These are phyloP conservation scores for Cassiopea andromeda DNA, from an alignment of 30 jellyfish, hydroid and myxozoan species.

Conservation along the genomic window DNA sequence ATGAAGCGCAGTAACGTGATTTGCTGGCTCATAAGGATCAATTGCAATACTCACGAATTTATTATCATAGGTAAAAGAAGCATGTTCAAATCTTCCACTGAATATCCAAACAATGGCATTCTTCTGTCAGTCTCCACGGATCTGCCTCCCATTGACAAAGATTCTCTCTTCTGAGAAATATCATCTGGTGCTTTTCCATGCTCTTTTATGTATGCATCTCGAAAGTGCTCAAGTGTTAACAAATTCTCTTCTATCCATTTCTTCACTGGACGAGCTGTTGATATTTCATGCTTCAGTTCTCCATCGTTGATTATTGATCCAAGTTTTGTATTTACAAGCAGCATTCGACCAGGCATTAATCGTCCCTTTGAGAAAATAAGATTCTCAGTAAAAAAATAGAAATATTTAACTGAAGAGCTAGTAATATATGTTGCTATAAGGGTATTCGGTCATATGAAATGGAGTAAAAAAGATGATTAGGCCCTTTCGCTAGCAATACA, in stretches of 20 bases:
- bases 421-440: too few relatives aligned
- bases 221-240: constrained; percentile 50
- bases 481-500: too few relatives aligned
- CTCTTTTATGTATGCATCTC: constrained; percentile 46
- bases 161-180: constrained; percentile 48
- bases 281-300: constrained; percentile 51
- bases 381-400: not conserved
- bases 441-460: too few relatives aligned
- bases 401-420: too few relatives aligned
- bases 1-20: too few relatives aligned
- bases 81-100: constrained; percentile 80
- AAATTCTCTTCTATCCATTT: constrained; percentile 59
- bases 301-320: constrained; percentile 78
- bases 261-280: constrained; percentile 56
- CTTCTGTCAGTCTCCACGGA: constrained; percentile 81
- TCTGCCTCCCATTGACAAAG: constrained; percentile 72
- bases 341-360: constrained; percentile 75
- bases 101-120: constrained; percentile 78
- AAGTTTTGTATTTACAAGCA: constrained; percentile 68
- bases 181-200: constrained; percentile 60
- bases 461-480: too few relatives aligned
- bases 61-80: constrained; percentile 73
- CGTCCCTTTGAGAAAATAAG: constrained; percentile 54
- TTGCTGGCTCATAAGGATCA: not conserved
- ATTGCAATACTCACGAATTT: constrained; percentile 45